phyloP scores from a whole-genome alignment of 2,113 vertebrate genomes.

The Megalops atlanticus region DNA sequence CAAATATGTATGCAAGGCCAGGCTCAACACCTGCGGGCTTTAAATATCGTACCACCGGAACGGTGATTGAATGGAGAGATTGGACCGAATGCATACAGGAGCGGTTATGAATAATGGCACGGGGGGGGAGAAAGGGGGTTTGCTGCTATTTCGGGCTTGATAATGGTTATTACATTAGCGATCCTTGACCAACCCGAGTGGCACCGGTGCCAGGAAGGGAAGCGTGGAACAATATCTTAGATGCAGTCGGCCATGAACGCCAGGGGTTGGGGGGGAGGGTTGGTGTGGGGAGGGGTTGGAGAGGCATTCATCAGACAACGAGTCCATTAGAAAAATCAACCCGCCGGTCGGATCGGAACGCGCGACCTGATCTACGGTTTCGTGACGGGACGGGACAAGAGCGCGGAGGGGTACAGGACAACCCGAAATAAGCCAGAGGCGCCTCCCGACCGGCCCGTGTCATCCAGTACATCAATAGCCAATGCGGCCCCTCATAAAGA shows the following conservation, averaged over 20 bases:
- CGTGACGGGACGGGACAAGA: background rate
- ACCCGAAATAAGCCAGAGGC: no score
- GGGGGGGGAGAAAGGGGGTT: background rate
- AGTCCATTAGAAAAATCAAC: constrained; percentile 7
- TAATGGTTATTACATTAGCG: constrained; percentile 58
- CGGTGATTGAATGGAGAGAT: background rate
- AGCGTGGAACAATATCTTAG: background rate
- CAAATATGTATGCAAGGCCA: background rate
- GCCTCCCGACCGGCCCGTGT: no score
- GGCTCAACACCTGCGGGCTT: constrained; percentile 3
- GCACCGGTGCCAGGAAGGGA: background rate
- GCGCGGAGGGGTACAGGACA: no score
- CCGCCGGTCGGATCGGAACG: background rate
- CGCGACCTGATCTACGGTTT: background rate
- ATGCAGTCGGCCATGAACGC: background rate
- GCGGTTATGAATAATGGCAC: background rate
- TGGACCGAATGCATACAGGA: background rate
- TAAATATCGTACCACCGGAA: background rate
- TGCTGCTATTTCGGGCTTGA: constrained; percentile 53
- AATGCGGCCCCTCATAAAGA: background rate
- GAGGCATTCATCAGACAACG: background rate
- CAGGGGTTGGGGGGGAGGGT: no score
- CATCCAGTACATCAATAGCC: background rate
- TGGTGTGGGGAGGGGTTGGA: no score
- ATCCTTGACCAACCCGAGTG: constrained; percentile 50